Evolutionary conservation across 1,140 invertebrate species (phyloP), one percentile per base, ranked within the genome.

Genomic region (Orussus abietinus): DNA sequence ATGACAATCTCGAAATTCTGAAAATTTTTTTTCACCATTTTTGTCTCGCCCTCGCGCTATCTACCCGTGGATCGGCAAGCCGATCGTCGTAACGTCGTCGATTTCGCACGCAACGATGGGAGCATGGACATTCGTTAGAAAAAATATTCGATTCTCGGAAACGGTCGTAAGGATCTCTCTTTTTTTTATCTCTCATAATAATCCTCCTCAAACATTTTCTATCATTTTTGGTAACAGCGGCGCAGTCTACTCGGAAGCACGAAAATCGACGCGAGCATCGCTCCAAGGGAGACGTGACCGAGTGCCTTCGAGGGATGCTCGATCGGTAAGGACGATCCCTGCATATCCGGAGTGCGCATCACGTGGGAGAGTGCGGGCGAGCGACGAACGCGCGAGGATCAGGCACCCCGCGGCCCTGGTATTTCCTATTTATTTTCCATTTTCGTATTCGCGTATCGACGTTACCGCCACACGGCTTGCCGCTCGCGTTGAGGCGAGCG

Each of bases 1-100:
- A 73, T 73, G 70, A 71, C 63, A 66, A 65, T 62, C 56, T 49
- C 59, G 63, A 60, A 61, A 58, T 38, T 48, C 39, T n/a, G n/a
- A n/a, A n/a, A n/a, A n/a, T n/a, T 42, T 50, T 45, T 41, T 32
- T 38, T 25, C 14, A 26, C 31, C 13, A 15, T 42, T 51, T 49
- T 30, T 58, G 43, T 45, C 37, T 43, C 47, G 48, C 31, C 48
- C 42, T 51, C 38, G 55, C 44, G 50, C 19, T 29, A 32, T 42
- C 45, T 55, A 30, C 49, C 14, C 54, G 32, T n/a, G n/a, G n/a
- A 33, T 57, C 32, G 55, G 38, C 46, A 51, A 66, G 58, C 51
- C 47, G 66, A 69, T 59, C 48, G 38, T 68, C 42, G n/a, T n/a
- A 70, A 67, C 56, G 63, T 55, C 43, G 61, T 69, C 58, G 44